These are phyloP conservation scores for Haliaeetus leucogaster DNA, from an alignment of 2,113 vertebrate genomes.

Conservation along the genomic window DNA sequence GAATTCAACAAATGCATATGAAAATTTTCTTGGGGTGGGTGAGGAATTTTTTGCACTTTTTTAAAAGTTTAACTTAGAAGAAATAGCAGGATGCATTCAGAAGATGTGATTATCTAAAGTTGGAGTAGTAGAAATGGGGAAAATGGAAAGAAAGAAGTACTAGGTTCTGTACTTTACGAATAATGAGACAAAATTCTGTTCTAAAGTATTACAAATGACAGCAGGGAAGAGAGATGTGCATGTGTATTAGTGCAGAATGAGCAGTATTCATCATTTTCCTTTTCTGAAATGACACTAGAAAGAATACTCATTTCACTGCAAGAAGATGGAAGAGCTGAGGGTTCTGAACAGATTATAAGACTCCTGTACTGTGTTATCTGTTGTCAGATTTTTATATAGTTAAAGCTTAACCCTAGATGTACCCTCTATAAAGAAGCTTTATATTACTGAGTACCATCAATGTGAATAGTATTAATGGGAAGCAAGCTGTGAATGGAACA, in stretches of 20 bases:
- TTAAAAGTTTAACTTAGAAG: background rate
- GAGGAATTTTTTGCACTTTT: background rate
- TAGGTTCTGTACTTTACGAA: background rate
- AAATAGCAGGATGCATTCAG: background rate
- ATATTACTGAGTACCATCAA: background rate
- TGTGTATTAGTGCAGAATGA: background rate
- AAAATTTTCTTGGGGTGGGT: background rate
- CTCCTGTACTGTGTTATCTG: background rate
- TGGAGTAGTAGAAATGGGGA: background rate
- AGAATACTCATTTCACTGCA: background rate
- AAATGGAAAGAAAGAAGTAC: background rate
- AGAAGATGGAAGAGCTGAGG: background rate
- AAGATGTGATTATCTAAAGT: background rate
- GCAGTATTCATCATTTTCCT: background rate
- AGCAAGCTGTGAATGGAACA: background rate
- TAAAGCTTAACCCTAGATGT: background rate
- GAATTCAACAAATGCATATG: background rate
- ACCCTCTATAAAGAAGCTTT: background rate
- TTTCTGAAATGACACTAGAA: background rate
- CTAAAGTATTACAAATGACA: background rate
- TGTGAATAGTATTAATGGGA: background rate
- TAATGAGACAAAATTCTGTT: background rate
- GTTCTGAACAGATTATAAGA: background rate
- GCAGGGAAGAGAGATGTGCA: background rate
- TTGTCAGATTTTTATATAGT: background rate